Percentiles rank a stretch among this genome's conserved stretches.
Conservation (phyloP, 2,113 vertebrate species). For the Nibea coibor region DNA sequence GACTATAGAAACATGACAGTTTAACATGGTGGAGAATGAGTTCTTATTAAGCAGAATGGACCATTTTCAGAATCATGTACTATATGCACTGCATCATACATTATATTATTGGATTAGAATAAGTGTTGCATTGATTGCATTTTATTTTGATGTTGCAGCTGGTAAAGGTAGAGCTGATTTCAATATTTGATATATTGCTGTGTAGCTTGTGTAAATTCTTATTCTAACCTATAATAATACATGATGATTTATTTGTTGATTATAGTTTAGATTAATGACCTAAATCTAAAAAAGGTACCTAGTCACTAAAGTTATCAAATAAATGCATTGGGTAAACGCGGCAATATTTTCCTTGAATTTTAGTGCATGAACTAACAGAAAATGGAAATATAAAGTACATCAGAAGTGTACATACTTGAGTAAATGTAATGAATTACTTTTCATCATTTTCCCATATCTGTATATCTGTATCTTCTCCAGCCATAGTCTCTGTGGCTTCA, state of each 20-base stretch:
- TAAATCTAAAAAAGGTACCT: neutral
- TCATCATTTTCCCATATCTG: neutral
- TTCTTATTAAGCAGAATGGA: too few relatives aligned
- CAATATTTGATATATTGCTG: neutral
- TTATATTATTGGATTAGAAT: neutral
- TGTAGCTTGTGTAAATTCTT: neutral
- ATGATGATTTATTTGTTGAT: neutral
- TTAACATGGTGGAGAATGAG: too few relatives aligned
- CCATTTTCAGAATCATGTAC: too few relatives aligned
- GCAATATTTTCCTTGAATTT: neutral
- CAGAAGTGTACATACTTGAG: neutral
- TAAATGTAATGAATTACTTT: neutral
- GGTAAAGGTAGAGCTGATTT: neutral
- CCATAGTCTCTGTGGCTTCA: neutral
- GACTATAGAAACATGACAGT: too few relatives aligned
- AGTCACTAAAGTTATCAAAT: neutral
- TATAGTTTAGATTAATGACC: neutral
- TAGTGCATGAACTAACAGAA: neutral
- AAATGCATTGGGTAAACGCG: neutral
- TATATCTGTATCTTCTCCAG: neutral
- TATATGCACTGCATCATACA: neutral
- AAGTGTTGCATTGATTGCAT: neutral
- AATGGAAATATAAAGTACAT: neutral
- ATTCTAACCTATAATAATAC: neutral
- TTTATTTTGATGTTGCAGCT: neutral